Conservation (phyloP, 1,140 invertebrate genomes). For the Gryllus bimaculatus region DNA sequence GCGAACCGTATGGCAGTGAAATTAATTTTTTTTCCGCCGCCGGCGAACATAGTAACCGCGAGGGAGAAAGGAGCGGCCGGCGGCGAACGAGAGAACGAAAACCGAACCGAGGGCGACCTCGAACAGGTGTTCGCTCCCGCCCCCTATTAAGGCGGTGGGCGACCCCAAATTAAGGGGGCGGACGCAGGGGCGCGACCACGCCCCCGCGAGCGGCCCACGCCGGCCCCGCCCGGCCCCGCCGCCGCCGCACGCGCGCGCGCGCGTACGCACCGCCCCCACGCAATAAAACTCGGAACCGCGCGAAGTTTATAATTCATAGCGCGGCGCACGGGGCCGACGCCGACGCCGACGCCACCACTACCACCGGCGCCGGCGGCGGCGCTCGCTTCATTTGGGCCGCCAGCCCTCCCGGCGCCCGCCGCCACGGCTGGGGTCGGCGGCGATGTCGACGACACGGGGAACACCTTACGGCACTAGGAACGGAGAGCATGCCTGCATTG, state of each 20-base stretch:
- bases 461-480: not conserved
- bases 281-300: not conserved
- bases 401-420: no score
- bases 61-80: not conserved
- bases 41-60: not conserved
- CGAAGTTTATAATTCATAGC: constrained; percentile 5
- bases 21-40: not conserved
- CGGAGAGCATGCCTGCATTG: no score
- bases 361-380: no score
- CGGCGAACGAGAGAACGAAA: not conserved
- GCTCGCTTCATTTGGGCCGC: not conserved
- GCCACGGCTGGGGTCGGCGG: no score
- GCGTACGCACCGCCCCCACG: not conserved
- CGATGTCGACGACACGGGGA: not conserved
- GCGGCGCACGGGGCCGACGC: no score
- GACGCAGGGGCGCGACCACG: not conserved
- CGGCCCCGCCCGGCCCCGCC: no score
- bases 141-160: not conserved
- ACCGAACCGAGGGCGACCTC: not conserved
- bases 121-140: not conserved
- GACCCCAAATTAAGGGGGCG: constrained; percentile 2
- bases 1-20: not conserved
- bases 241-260: not conserved
- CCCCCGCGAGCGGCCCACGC: no score
- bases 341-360: not conserved